A percentile compares a stretch with the other conserved stretches of the same genome.
These are phyloP conservation scores for Laspeyria flexula DNA, from an alignment of 2,888 invertebrate genomes.

Conservation along the genomic window DNA sequence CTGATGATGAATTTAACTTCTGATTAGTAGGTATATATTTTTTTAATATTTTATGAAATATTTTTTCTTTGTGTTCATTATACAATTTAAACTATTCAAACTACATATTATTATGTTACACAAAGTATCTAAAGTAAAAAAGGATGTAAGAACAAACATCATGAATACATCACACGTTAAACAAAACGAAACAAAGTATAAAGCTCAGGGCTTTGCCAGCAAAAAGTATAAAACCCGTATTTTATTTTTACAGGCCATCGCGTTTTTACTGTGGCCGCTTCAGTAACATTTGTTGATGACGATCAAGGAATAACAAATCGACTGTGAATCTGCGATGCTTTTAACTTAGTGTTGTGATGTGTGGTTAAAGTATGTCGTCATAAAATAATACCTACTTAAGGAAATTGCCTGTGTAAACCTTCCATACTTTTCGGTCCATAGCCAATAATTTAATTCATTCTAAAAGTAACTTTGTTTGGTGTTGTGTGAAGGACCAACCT, in stretches of 20 bases:
- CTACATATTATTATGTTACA: no score
- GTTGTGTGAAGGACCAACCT: no score
- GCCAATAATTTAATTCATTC: no score
- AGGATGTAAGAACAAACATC: background rate
- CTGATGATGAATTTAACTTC: no score
- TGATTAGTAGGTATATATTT: no score
- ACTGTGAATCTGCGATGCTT: constrained; percentile 22
- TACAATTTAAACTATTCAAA: no score
- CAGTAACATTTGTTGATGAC: constrained; percentile 40
- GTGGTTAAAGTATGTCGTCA: background rate
- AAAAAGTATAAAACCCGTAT: constrained; percentile 22
- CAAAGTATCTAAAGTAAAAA: background rate
- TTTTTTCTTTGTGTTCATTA: no score
- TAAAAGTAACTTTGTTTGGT: no score
- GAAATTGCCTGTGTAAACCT: no score
- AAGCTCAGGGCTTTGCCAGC: constrained; percentile 11
- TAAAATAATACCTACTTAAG: background rate
- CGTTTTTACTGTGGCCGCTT: constrained; percentile 30
- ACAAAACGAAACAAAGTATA: constrained; percentile 17
- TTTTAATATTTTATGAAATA: no score
- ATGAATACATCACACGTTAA: constrained; percentile 5
- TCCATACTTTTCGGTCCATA: no score
- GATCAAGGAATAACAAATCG: constrained; percentile 36
- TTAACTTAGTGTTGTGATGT: background rate
- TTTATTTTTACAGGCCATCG: constrained; percentile 44